Percentiles rank a stretch among this genome's conserved stretches.
Conservation (phyloP, 53 echinoderm and acorn worm species). For the Echinarachnius parma region DNA sequence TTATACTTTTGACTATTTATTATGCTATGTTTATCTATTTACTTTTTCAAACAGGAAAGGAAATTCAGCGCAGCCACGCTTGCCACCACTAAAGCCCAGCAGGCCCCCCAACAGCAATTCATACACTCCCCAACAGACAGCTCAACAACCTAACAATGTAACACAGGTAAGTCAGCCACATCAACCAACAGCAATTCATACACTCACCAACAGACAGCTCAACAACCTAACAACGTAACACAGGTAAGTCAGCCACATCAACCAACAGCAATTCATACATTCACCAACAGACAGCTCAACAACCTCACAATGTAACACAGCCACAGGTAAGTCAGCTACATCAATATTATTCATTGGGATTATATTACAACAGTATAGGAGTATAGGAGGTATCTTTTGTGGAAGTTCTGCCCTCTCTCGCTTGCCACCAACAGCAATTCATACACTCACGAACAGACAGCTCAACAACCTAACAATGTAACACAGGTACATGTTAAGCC, state of each 20-base stretch:
- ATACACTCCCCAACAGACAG: conserved; percentile 2
- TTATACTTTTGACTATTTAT: no score
- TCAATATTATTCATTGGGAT: no score
- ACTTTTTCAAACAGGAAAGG: conserved; percentile 24
- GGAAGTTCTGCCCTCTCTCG: no score
- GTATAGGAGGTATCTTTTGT: no score
- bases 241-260: conserved; percentile 25
- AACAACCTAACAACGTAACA: conserved; percentile 1
- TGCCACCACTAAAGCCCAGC: conserved; percentile 15
- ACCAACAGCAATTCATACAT: conserved; percentile 20
- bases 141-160: conserved; percentile 18
- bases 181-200: conserved; percentile 21
- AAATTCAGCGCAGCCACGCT: conserved; percentile 11
- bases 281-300: conserved; percentile 9
- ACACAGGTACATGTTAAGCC: no score
- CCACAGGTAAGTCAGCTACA: conserved; percentile 26
- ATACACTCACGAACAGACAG: conserved; percentile 2
- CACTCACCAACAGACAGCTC: conserved; percentile 11
- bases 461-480: conserved; percentile 18
- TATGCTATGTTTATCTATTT: no score
- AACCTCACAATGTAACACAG: conserved; percentile 3
- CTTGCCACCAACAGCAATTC: conserved; percentile 26
- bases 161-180: conserved; percentile 19
- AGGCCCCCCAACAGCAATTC: conserved; percentile 24
- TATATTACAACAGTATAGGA: no score